Percentiles rank a stretch among this genome's conserved stretches.
Conservation (phyloP, 2,888 invertebrate species). For the Melanostoma scalare region DNA sequence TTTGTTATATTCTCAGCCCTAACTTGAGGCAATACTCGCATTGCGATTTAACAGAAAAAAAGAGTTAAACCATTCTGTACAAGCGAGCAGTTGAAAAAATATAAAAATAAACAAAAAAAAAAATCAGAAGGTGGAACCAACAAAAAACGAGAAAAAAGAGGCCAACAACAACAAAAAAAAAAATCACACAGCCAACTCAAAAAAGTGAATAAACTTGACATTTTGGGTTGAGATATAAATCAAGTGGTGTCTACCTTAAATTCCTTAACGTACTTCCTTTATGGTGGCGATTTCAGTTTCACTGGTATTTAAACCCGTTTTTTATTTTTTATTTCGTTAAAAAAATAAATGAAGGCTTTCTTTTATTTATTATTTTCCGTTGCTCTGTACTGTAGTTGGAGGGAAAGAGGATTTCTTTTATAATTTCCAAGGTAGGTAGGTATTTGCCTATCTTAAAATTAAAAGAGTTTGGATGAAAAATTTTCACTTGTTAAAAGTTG, state of each 20-base stretch:
- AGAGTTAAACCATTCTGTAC: slow-evolving; percentile 4
- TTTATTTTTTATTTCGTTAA: slow-evolving; percentile 14
- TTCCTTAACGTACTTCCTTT: slow-evolving; percentile 71
- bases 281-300: slow-evolving; percentile 44
- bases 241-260: slow-evolving; percentile 65
- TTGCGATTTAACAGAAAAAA: slow-evolving; percentile 15
- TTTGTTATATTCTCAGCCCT: slow-evolving; percentile 7
- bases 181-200: slow-evolving; percentile 34
- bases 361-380: slow-evolving; percentile 12
- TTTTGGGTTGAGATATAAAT: slow-evolving; percentile 71
- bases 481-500: too few species aligned
- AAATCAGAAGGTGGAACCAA: slow-evolving; percentile 39
- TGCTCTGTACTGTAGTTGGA: too few species aligned
- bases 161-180: slow-evolving; percentile 19
- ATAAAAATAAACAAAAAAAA: slow-evolving; percentile 21
- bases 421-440: too few species aligned
- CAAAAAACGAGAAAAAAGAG: slow-evolving; percentile 24
- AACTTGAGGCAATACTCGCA: slow-evolving; percentile 32
- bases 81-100: not conserved
- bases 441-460: too few species aligned
- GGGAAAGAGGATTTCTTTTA: too few species aligned
- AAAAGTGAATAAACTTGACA: slow-evolving; percentile 73
- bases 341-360: slow-evolving; percentile 4
- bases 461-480: too few species aligned
- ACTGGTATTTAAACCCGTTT: slow-evolving; percentile 40